Base-by-base conservation (phyloP, 2,797 vertebrate species). In the Aldrovandia affinis region DNA sequence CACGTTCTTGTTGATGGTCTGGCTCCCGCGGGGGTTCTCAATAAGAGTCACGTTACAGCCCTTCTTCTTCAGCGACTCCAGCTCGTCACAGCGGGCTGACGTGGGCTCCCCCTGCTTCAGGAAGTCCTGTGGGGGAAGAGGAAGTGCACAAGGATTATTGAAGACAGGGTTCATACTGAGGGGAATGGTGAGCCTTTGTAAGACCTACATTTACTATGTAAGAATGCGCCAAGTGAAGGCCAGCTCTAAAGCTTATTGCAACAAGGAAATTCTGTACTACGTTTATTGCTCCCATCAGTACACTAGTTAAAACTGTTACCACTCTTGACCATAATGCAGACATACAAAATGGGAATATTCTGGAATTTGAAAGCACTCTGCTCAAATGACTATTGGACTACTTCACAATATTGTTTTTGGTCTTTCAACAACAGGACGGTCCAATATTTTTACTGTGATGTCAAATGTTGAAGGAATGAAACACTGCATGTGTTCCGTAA, bases 31-130 rank as follows among this genome's bases (percentile, higher is more conserved):
- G 3, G 98, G 98, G 86, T 99, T 96, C 93, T 99, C 97, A n/a
- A 98, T 96, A 59, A 94, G 93, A 9, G 86, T 3, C 0, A 2
- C 0, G 0, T 75, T 36, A 75, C 98, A 99, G 0, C 95, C 95
- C 86, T 96, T 98, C 84, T 94, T 96, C 84, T 93, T 95, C 70
- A 99, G 93, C 22, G 96, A 95, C 87, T 96, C 95, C 59, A 98
- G 91, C 63, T 98, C 97, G 86, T 99, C 97, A 75, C 98, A 99
- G 25, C 98, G 96, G 3, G 97, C 96, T 0, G 98, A 98, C 36
- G 98, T 99, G 55, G 98, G 96, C 87, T 98, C 96, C 0, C 98
- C 98, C 88, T 94, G 94, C 82, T 95, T 93, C 86, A 99, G 95
- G 90, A 99, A 99, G 0, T 88, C 88, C 98, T 99, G 90, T 3